Conservation (phyloP, 2,113 vertebrate species). For the Amphiprion percula region DNA sequence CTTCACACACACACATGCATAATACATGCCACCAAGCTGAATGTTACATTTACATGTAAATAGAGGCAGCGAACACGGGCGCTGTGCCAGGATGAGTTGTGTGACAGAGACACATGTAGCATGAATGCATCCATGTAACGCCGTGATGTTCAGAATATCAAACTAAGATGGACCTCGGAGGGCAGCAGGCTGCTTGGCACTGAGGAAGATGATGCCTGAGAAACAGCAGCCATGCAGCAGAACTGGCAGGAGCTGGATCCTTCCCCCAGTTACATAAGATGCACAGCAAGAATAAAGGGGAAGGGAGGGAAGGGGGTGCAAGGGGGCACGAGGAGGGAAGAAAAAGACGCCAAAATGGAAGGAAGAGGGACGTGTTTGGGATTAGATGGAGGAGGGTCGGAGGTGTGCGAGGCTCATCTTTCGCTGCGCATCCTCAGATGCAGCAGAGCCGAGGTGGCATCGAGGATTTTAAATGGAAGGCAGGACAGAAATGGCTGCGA, state of each 20-base stretch:
- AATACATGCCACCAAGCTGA: constrained; percentile 45
- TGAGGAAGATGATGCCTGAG: constrained; percentile 58
- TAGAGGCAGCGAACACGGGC: neutral
- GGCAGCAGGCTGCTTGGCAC: constrained; percentile 54
- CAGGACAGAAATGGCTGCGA: constrained; percentile 62
- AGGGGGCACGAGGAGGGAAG: constrained; percentile 20
- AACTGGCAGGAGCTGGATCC: constrained; percentile 76
- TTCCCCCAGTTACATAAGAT: constrained; percentile 80
- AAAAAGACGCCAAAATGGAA: constrained; percentile 65
- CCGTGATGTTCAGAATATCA: constrained; percentile 29
- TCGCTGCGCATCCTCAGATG: constrained; percentile 61
- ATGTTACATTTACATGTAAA: constrained; percentile 53
- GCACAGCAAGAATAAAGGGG: constrained; percentile 66
- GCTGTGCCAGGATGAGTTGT: neutral
- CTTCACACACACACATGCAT: constrained; percentile 23
- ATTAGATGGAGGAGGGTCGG: constrained; percentile 19
- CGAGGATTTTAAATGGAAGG: constrained; percentile 57
- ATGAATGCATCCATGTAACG: constrained; percentile 17
- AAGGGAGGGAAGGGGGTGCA: constrained; percentile 10
- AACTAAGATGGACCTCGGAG: constrained; percentile 43
- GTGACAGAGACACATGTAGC: constrained; percentile 25
- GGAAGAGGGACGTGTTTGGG: constrained; percentile 47
- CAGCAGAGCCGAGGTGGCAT: constrained; percentile 46
- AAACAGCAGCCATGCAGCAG: constrained; percentile 74
- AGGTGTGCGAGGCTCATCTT: constrained; percentile 43